Conservation (phyloP, 2,888 invertebrate species). For the Nebria brevicollis region DNA sequence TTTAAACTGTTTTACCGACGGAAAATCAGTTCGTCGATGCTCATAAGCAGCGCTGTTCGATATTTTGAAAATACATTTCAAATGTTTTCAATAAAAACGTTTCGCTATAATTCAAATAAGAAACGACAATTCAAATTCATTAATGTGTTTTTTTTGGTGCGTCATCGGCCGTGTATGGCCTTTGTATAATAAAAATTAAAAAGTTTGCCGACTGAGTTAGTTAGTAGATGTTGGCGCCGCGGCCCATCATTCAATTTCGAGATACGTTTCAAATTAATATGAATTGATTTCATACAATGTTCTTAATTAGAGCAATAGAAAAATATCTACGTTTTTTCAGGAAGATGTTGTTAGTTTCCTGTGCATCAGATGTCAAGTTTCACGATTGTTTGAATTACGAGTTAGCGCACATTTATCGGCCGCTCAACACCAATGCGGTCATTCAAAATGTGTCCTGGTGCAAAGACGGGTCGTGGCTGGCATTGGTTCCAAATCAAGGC, state of each 20-base stretch:
- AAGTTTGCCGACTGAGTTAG: too few species aligned
- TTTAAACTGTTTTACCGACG: slow-evolving; percentile 12
- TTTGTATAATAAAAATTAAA: too few species aligned
- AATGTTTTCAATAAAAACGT: too few species aligned
- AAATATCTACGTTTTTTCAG: not conserved
- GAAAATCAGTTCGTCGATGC: not conserved
- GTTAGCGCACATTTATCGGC: slow-evolving; percentile 65
- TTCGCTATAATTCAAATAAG: too few species aligned
- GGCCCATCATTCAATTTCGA: not conserved
- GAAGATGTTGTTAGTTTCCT: slow-evolving; percentile 68
- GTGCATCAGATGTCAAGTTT: slow-evolving; percentile 67
- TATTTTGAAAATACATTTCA: too few species aligned
- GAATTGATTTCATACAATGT: slow-evolving; percentile 9
- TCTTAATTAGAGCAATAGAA: not conserved
- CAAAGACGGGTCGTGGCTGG: slow-evolving; percentile 60
- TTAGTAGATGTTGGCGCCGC: not conserved
- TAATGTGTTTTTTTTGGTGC: too few species aligned
- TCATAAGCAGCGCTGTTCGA: too few species aligned
- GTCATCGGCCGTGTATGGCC: too few species aligned
- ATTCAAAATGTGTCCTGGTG: slow-evolving; percentile 60
- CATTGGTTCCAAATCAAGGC: slow-evolving; percentile 58
- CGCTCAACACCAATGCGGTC: slow-evolving; percentile 55
- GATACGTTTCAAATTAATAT: not conserved
- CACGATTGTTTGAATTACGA: slow-evolving; percentile 68
- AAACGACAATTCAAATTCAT: too few species aligned